Percentiles rank a stretch among this genome's conserved stretches.
Evolutionary conservation across 2,888 invertebrate genomes (phyloP).

Genomic region (Polydrusus pterygomalis): DNA sequence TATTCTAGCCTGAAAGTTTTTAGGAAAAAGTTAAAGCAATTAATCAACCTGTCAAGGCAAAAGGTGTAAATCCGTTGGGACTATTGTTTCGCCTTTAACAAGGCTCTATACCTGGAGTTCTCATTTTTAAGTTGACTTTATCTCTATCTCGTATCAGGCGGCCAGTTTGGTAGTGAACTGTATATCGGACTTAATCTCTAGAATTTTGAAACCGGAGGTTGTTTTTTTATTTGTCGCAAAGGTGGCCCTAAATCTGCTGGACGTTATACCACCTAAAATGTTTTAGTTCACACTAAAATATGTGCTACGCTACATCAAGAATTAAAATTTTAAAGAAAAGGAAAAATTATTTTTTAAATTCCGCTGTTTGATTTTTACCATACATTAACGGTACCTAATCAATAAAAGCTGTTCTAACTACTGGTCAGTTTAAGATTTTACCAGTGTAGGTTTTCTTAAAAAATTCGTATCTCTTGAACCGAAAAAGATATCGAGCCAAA

Average conservation of each 20-base stretch:
- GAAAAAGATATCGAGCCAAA: too few species aligned
- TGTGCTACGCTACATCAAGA: too few species aligned
- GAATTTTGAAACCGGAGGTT: slow-evolving; percentile 20
- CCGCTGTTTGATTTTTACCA: too few species aligned
- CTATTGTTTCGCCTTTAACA: slow-evolving; percentile 54
- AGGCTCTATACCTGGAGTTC: slow-evolving; percentile 48
- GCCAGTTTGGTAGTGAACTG: slow-evolving; percentile 7
- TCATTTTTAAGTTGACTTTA: slow-evolving; percentile 41
- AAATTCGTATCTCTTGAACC: too few species aligned
- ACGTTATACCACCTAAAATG: background rate
- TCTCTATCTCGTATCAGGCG: slow-evolving; percentile 33
- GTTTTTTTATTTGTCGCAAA: slow-evolving; percentile 10
- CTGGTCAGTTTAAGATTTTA: too few species aligned
- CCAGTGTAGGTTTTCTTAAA: too few species aligned
- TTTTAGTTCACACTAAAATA: background rate
- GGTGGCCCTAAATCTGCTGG: background rate
- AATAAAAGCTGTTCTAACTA: too few species aligned
- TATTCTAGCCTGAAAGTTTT: slow-evolving; percentile 8
- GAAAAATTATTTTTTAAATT: too few species aligned
- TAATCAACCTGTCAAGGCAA: slow-evolving; percentile 49
- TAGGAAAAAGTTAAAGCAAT: slow-evolving; percentile 35
- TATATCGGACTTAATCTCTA: slow-evolving; percentile 26
- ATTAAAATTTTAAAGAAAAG: too few species aligned
- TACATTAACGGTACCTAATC: too few species aligned
- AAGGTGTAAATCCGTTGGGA: slow-evolving; percentile 53